phyloP scores from a whole-genome alignment of 1,140 invertebrate species.

The Diuraphis noxia region DNA sequence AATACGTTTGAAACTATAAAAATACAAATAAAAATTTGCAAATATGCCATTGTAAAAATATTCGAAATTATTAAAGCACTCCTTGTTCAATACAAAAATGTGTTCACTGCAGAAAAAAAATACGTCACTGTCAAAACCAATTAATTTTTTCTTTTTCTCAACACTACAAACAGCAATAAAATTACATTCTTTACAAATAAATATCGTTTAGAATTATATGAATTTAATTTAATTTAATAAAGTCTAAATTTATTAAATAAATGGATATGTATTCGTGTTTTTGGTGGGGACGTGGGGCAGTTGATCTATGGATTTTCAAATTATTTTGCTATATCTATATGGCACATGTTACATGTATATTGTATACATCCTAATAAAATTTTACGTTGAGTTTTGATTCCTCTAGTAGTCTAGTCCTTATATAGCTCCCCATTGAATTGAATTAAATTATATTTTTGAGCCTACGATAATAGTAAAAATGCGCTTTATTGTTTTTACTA shows the following conservation, averaged over 20 bases:
- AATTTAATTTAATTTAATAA: too few species aligned
- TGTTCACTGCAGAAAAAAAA: neutral
- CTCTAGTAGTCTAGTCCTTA: neutral
- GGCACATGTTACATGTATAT: neutral
- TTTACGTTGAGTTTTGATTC: neutral
- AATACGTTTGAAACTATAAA: neutral
- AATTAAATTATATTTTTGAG: too few species aligned
- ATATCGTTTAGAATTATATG: too few species aligned
- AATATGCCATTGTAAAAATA: too few species aligned
- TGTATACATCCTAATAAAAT: neutral
- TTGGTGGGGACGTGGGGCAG: neutral
- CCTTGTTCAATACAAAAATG: neutral
- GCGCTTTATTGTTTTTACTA: too few species aligned
- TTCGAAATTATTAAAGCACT: neutral
- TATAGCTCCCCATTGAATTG: too few species aligned
- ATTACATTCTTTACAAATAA: neutral
- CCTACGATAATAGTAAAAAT: neutral
- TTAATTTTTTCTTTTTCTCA: neutral
- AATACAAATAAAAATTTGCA: neutral
- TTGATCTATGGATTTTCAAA: neutral
- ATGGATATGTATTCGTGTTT: neutral
- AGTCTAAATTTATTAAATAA: too few species aligned
- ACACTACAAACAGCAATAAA: neutral
- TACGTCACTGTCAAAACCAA: neutral
- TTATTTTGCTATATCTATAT: too few species aligned